These are phyloP conservation scores for Smutsia temminckii DNA, from an alignment of 2,797 vertebrate genomes.

Conservation along the genomic window DNA sequence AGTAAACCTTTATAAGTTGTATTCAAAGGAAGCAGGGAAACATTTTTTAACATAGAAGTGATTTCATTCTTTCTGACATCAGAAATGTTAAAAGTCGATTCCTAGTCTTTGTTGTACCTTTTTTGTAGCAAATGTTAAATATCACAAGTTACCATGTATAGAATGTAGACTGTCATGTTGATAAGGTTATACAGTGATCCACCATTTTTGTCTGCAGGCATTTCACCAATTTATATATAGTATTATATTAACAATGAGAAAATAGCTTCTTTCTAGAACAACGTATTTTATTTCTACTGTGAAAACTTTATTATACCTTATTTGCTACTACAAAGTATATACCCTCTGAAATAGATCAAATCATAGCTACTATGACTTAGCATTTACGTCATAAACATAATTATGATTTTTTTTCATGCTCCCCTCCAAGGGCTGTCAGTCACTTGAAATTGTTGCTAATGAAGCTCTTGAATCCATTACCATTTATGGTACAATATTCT, in stretches of 20 bases:
- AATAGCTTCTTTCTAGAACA: constrained; percentile 58
- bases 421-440: constrained; percentile 55
- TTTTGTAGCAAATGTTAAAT: constrained; percentile 59
- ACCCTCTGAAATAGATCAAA: background rate
- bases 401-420: constrained; percentile 40
- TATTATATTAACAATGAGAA: constrained; percentile 42
- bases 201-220: constrained; percentile 28
- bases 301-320: constrained; percentile 55
- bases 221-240: constrained; percentile 53
- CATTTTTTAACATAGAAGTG: constrained; percentile 67
- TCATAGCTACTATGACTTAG: constrained; percentile 19
- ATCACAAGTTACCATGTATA: constrained; percentile 32
- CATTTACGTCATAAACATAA: constrained; percentile 30
- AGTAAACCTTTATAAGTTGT: constrained; percentile 71
- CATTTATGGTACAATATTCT: constrained; percentile 76
- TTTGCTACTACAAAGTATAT: constrained; percentile 44
- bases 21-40: constrained; percentile 67
- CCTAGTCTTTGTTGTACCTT: constrained; percentile 51
- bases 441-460: constrained; percentile 66
- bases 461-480: constrained; percentile 72
- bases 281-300: constrained; percentile 61
- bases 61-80: constrained; percentile 68
- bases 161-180: constrained; percentile 17
- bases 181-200: background rate
- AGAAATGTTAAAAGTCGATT: constrained; percentile 60